phyloP scores from a whole-genome alignment of 2,113 vertebrate genomes.

The Spilogale gracilis region DNA sequence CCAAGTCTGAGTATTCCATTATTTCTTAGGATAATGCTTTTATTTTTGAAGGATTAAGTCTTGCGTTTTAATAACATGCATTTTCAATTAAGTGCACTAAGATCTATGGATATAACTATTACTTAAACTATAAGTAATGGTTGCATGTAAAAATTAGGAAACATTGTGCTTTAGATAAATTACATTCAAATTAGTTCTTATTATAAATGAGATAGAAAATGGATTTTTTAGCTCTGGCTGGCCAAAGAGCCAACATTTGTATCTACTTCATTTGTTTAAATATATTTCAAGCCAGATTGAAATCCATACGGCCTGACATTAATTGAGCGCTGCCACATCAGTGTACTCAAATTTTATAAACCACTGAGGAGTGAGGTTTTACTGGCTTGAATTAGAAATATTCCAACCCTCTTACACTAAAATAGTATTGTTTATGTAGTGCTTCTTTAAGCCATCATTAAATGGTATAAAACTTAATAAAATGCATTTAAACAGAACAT shows the following conservation, averaged over 20 bases:
- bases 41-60: conserved; percentile 88
- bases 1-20: conserved; percentile 79
- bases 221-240: conserved; percentile 89
- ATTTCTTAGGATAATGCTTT: conserved; percentile 87
- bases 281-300: conserved; percentile 92
- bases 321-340: conserved; percentile 88
- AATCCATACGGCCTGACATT: conserved; percentile 92
- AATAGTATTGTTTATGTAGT: conserved; percentile 85
- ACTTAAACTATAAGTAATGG: conserved; percentile 91
- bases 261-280: conserved; percentile 92
- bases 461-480: conserved; percentile 87
- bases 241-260: conserved; percentile 90
- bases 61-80: conserved; percentile 87
- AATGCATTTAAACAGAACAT: conserved; percentile 85
- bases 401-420: conserved; percentile 82
- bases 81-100: conserved; percentile 89
- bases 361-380: conserved; percentile 85
- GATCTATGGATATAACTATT: conserved; percentile 88
- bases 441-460: conserved; percentile 85
- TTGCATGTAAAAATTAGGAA: conserved; percentile 88
- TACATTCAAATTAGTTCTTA: conserved; percentile 90
- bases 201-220: conserved; percentile 92
- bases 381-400: conserved; percentile 86
- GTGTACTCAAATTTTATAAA: conserved; percentile 85
- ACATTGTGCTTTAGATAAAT: conserved; percentile 90